Evolutionary conservation across 2,888 invertebrate species (phyloP), one percentile per base, ranked within the genome.

Genomic region (Orthosia gracilis): DNA sequence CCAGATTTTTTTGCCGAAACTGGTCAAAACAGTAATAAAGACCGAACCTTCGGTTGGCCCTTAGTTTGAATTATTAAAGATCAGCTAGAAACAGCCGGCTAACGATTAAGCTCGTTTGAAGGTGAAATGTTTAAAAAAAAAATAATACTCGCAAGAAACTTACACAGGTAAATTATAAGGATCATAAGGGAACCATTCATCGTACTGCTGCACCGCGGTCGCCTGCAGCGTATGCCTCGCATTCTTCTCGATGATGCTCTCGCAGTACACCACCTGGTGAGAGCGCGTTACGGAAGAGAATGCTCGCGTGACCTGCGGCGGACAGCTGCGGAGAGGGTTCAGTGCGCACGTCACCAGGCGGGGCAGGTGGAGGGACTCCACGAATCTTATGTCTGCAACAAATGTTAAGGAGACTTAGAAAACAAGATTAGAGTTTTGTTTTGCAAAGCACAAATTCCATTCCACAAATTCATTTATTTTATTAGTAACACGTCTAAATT

Each of bases 191-290:
- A 99, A 99, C 96, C 98, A 99, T 73, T 98, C 97, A 2, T 97
- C 95, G 66, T 97, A 97, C 17, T 97, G 93, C n/a, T 92, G 90
- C n/a, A 92, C 93, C 4, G 92, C 78, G 85, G 94, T 12, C 80
- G 94, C 69, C 89, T 95, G 95, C 18, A 97, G 88, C 54, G 97
- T 96, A 55, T 95, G 93, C 3, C 98, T 96, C 0, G 97, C 93
- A 94, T 99, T 99, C 87, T 98, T 97, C 92, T 99, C 99, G 55
- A 99, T 97, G 63, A 99, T 97, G 0, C 98, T 97, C 92, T 99
- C 98, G 93, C 99, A 99, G 94, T 99, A 99, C 0, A 98, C 99
- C 69, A 99, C 96, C 91, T 99, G 99, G 92, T 99, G 98, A 15
- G 98, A 97, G 66, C 98, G 97, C 0, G 98, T 98, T 2, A 98